Evolutionary conservation across 2,888 invertebrate species (phyloP), one percentile per base, ranked within the genome.

Genomic region (Busseola fusca): DNA sequence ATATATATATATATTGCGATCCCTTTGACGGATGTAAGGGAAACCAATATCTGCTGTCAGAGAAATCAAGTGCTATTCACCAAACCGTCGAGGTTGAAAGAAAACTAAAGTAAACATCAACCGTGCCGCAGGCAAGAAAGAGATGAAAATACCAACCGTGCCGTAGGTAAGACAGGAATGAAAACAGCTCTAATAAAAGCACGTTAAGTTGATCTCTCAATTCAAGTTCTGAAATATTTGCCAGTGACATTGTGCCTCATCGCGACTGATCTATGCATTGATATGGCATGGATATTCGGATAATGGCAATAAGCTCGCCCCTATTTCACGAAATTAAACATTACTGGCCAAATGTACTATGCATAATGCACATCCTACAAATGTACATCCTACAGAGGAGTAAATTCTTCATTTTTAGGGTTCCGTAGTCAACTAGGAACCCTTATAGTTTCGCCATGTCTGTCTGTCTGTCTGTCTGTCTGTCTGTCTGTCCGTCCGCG

Each of bases 11-110:
- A 52, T 59, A 75, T 40, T n/a, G 52, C 16, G 30, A 40, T 30
- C 25, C 52, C 37, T 52, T 14, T 37, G 52, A 30, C 14, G 12
- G 25, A 30, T n/a, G 58, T n/a, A 14, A 52, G 25, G 52, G 25
- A 42, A 25, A 30, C 50, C 45, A 40, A 59, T 48, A 59, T 67
- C 18, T 45, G 21, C 45, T 58, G 68, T n/a, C 45, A 48, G 30
- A 27, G 16, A 37, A 50, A 75, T 67, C 59, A 54, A 73, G 42
- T 37, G 27, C 37, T 21, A 25, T 30, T 66, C 45, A 21, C 18
- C 14, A 6, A 6, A 7, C n/a, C 37, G 4, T 25, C 5, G 18
- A 65, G 40, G n/a, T 21, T 25, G 14, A 21, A 30, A 10, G 18
- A 56, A 56, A 21, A 56, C 4, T 30, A 18, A 3, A 50, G 48